phyloP scores from a whole-genome alignment of 2,113 vertebrate species.

The Ariopsis seemanni region DNA sequence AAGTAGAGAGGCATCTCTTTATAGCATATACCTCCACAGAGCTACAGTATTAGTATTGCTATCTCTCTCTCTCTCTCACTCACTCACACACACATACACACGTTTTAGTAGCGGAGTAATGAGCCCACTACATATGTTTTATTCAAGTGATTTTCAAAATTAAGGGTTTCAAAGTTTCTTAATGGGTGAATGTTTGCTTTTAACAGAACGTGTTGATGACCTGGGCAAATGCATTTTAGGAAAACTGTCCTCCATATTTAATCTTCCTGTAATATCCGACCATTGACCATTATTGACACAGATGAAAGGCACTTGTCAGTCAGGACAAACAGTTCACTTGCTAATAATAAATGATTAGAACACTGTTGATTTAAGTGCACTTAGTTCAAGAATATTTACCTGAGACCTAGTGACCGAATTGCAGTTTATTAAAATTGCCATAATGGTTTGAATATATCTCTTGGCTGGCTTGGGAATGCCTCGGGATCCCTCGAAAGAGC shows the following conservation, averaged over 20 bases:
- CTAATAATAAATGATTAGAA: slow-evolving; percentile 1
- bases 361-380: not conserved
- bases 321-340: not conserved
- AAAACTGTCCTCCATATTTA: not conserved
- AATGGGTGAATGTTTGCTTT: not conserved
- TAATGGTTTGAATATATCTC: not conserved
- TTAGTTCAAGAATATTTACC: not conserved
- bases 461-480: too few species aligned
- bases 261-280: not conserved
- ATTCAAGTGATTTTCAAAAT: not conserved
- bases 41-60: too few species aligned
- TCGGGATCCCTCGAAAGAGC: too few species aligned
- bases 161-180: not conserved
- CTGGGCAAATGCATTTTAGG: not conserved
- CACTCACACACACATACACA: too few species aligned
- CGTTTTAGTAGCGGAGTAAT: too few species aligned
- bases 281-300: not conserved
- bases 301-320: not conserved
- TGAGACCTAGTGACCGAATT: not conserved
- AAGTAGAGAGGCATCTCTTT: too few species aligned
- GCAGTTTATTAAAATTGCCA: not conserved
- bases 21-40: too few species aligned
- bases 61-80: too few species aligned
- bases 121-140: not conserved
- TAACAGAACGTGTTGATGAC: not conserved